A percentile compares a stretch with the other conserved stretches of the same genome.
phyloP scores from a whole-genome alignment of 2,797 vertebrate genomes.

The Poeciliopsis paucimaculata region DNA sequence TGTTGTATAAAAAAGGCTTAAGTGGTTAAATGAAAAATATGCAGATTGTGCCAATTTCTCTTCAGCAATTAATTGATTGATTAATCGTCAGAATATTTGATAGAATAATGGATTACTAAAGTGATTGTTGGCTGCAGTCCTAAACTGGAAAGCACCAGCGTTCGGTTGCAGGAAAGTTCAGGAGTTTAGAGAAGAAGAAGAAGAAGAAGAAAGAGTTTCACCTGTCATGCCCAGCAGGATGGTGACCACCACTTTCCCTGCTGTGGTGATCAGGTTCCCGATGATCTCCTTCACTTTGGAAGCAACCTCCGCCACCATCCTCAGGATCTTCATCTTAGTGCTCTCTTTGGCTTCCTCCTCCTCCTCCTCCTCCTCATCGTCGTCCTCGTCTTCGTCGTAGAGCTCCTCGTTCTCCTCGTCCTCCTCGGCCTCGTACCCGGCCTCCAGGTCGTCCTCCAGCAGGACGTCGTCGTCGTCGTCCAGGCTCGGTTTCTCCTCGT shows the following conservation, averaged over 20 bases:
- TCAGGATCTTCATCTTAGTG: slow-evolving; percentile 88
- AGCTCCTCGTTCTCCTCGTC: slow-evolving; percentile 76
- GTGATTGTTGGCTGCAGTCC: too few relatives aligned
- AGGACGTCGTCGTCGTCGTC: slow-evolving; percentile 90
- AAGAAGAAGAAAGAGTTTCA: slow-evolving; percentile 56
- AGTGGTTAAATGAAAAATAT: too few relatives aligned
- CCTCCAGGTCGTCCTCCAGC: slow-evolving; percentile 90
- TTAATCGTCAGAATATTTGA: too few relatives aligned
- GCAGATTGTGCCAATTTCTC: too few relatives aligned
- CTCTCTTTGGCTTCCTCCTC: slow-evolving; percentile 89
- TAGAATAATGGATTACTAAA: too few relatives aligned
- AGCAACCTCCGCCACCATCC: slow-evolving; percentile 85
- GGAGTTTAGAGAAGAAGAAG: not conserved
- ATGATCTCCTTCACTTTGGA: slow-evolving; percentile 93
- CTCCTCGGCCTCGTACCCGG: slow-evolving; percentile 84
- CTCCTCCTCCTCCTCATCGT: slow-evolving; percentile 82
- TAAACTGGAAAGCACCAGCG: not conserved
- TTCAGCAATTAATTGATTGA: too few relatives aligned
- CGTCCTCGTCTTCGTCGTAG: slow-evolving; percentile 33
- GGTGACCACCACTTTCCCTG: slow-evolving; percentile 95
- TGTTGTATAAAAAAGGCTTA: too few relatives aligned
- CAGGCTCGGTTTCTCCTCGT: slow-evolving; percentile 88
- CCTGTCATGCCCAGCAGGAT: slow-evolving; percentile 93
- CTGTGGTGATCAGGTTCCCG: slow-evolving; percentile 95
- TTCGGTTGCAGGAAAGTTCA: not conserved